Evolutionary conservation across 2,113 vertebrate species (phyloP).

Genomic region (Speoplatyrhinus poulsoni): DNA sequence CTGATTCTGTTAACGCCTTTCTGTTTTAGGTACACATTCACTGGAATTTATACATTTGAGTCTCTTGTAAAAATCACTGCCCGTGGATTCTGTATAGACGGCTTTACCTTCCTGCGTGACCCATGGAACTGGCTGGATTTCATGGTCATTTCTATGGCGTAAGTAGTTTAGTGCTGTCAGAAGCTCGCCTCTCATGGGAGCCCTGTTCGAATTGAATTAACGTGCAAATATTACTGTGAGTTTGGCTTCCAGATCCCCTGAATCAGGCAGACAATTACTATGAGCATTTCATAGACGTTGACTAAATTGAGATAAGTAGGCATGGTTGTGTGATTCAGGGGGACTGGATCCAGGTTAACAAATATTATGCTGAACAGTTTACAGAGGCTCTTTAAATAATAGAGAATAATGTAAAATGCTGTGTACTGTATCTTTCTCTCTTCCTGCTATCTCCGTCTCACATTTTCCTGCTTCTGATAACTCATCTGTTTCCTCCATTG

Average conservation of each 20-base stretch:
- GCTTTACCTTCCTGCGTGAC: constrained; percentile 94
- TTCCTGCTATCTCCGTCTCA: constrained; percentile 29
- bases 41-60: constrained; percentile 98
- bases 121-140: constrained; percentile 99
- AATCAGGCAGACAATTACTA: no score
- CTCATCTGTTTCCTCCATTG: constrained; percentile 47
- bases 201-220: no score
- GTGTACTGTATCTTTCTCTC: background rate
- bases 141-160: constrained; percentile 99
- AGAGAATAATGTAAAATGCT: constrained; percentile 4
- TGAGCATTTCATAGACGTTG: no score
- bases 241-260: no score
- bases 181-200: background rate
- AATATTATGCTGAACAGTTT: background rate
- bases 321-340: no score
- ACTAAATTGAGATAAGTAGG: no score
- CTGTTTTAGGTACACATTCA: constrained; percentile 92
- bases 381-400: background rate
- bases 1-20: constrained; percentile 49
- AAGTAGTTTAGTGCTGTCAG: constrained; percentile 72
- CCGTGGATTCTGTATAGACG: constrained; percentile 97
- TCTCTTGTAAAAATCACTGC: constrained; percentile 97
- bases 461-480: constrained; percentile 39
- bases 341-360: background rate
- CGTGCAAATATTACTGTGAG: no score